phyloP scores from a whole-genome alignment of 2,113 vertebrate genomes.

The Nothocercus nigrocapillus region DNA sequence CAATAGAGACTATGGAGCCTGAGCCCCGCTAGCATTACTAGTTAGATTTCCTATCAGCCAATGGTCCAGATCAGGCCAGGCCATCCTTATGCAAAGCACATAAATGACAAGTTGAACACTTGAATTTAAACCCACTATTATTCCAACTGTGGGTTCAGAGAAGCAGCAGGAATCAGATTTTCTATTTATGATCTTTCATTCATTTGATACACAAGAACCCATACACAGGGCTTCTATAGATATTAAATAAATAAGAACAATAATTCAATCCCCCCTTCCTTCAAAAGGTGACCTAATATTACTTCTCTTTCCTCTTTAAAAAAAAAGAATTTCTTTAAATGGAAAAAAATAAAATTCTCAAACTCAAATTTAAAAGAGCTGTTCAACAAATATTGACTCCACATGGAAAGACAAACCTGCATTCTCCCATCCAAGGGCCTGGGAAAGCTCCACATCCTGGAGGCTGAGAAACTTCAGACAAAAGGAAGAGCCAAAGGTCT shows the following conservation, averaged over 20 bases:
- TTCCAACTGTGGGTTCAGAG: background rate
- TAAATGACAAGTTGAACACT: background rate
- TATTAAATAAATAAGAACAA: background rate
- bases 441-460: background rate
- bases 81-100: background rate
- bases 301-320: background rate
- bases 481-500: background rate
- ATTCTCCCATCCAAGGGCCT: background rate
- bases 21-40: background rate
- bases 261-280: background rate
- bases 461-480: background rate
- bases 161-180: background rate
- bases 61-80: background rate
- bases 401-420: background rate
- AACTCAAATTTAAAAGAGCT: background rate
- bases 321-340: background rate
- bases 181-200: background rate
- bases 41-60: background rate
- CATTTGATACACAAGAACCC: background rate
- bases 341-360: background rate
- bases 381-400: background rate
- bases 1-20: background rate
- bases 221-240: fast-evolving
- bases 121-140: background rate
- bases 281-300: background rate